These are phyloP conservation scores for Dermochelys coriacea DNA, from an alignment of 2,797 vertebrate genomes.

Conservation along the genomic window DNA sequence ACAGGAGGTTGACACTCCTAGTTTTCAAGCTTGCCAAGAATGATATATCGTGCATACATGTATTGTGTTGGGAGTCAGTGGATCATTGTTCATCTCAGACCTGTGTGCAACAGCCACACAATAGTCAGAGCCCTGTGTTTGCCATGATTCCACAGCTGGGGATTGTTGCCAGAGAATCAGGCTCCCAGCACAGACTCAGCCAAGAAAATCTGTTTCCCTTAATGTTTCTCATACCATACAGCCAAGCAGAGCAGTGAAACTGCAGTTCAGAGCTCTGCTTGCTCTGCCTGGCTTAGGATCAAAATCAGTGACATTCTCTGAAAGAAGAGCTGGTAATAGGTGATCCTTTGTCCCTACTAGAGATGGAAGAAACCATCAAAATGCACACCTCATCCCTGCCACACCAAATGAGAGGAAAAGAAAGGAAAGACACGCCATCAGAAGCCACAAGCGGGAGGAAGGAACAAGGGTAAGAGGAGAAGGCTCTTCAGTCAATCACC, in stretches of 20 bases:
- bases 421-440: not conserved
- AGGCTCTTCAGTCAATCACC: not conserved
- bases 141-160: not conserved
- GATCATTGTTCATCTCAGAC: not conserved
- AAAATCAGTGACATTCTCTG: not conserved
- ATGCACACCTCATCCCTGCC: not conserved
- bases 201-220: not conserved
- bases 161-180: not conserved
- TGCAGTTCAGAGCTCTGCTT: not conserved
- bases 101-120: not conserved
- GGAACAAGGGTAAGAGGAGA: not conserved
- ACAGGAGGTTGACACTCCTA: not conserved
- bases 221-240: not conserved
- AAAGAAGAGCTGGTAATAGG: not conserved
- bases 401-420: not conserved
- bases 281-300: not conserved
- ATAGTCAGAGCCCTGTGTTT: rapidly evolving
- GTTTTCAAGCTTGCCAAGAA: not conserved
- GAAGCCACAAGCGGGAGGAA: not conserved
- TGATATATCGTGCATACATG: not conserved
- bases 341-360: not conserved
- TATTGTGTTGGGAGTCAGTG: not conserved
- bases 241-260: not conserved
- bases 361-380: not conserved
- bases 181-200: not conserved